Base-by-base conservation (phyloP, 2,888 invertebrate species). In the Drosophila picticornis region DNA sequence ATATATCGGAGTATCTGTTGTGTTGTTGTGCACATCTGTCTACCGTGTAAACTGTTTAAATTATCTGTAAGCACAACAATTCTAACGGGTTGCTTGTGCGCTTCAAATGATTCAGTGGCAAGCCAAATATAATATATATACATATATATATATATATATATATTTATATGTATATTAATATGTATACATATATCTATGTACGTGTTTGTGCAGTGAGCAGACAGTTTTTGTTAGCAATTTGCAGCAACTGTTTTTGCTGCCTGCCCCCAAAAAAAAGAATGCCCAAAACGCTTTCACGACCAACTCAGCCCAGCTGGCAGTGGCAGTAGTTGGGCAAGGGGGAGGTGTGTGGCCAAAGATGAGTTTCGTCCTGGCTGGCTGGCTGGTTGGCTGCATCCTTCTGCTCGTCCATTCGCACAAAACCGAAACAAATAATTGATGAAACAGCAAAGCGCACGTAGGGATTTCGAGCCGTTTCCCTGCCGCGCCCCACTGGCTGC, bases 351-450 rank as follows among this genome's bases (percentile, higher is more conserved):
- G 29, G 25, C 46, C 16, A 46, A 16, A 46, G 46, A 46, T 46
- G 46, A 46, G 40, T 36, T 36, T 51, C 52, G 32, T 68, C 56
- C 60, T 52, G 36, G 36, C 36, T 36, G 69, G 38, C n/a, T 59
- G 61, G 25, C 48, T 38, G 55, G 40, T 16, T 57, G 40, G 29
- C 67, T 68, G 79, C 78, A 72, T 69, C 75, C 78, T 68, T 57
- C 64, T 74, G 71, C 76, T 76, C 78, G 77, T 77, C 81, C 84
- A 82, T 83, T 86, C 83, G 83, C 88, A 86, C 88, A 85, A 85
- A 88, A 85, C 84, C 85, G 84, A 81, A 90, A 90, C 90, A 90
- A 84, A 90, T 90, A 90, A 90, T 90, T 90, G 89, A 90, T 90
- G 89, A 90, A 90, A 90, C 82, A 87, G 89, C 89, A 87, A 90